Evolutionary conservation across 2,113 vertebrate genomes (phyloP).

Genomic region (Tenebrosternarchus preto): DNA sequence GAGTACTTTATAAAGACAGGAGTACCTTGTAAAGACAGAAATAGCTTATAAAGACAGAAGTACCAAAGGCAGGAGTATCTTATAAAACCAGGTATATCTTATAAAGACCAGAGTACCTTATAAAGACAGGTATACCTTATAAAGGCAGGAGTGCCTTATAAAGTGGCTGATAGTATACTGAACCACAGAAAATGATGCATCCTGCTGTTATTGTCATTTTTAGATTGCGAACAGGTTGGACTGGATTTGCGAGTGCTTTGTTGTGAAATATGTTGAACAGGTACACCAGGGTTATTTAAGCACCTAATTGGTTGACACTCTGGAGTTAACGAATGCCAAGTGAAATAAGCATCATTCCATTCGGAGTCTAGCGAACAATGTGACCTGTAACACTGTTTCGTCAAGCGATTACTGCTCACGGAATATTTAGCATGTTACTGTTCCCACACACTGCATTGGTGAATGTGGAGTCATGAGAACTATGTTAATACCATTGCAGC

Average conservation of each 20-base stretch:
- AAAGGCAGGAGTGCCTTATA: no score
- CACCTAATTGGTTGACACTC: neutral
- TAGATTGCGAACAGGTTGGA: constrained; percentile 20
- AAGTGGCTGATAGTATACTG: no score
- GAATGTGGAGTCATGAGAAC: neutral
- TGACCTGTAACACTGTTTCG: neutral
- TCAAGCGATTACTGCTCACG: neutral
- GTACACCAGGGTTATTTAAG: constrained; percentile 29
- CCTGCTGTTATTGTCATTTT: neutral
- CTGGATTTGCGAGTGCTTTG: neutral
- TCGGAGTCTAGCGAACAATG: neutral
- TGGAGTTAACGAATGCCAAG: neutral
- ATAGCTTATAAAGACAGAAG: no score
- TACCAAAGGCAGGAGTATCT: no score
- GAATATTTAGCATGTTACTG: neutral
- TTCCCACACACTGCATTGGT: neutral
- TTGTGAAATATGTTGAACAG: neutral
- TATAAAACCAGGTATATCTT: no score
- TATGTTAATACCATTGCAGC: neutral
- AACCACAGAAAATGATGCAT: neutral
- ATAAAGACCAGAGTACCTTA: no score
- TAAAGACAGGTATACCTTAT: no score
- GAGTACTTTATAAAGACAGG: no score
- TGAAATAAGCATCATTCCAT: neutral
- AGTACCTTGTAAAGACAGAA: no score